These are phyloP conservation scores for Diplosoma virens DNA, from an alignment of 23 tunicate species.

Conservation along the genomic window DNA sequence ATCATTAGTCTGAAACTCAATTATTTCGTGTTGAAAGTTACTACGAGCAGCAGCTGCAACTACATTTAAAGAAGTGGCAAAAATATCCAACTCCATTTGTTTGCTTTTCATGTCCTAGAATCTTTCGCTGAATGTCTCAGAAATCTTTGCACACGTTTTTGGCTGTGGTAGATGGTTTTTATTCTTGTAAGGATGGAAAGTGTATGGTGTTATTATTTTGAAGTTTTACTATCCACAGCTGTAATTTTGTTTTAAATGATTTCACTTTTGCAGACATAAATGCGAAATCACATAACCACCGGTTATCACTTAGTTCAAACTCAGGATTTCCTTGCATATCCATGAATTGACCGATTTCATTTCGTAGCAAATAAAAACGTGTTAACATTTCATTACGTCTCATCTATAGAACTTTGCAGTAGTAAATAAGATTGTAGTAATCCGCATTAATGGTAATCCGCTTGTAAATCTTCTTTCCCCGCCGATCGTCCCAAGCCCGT, in stretches of 20 bases:
- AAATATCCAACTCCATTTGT: too few species aligned
- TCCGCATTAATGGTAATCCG: too few species aligned
- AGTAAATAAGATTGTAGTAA: conserved; percentile 25
- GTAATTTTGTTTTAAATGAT: conserved; percentile 27
- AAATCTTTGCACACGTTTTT: conserved; percentile 42
- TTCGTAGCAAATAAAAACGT: too few species aligned
- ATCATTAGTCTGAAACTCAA: too few species aligned
- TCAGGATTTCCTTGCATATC: conserved; percentile 16
- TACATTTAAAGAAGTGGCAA: conserved; percentile 40
- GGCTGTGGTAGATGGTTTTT: conserved; percentile 43
- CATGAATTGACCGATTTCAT: neutral
- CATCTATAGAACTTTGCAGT: conserved; percentile 36
- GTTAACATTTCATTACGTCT: conserved; percentile 44
- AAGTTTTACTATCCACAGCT: conserved; percentile 34
- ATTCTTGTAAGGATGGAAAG: too few species aligned
- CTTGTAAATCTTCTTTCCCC: conserved; percentile 50
- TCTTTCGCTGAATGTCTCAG: conserved; percentile 40
- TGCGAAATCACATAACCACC: too few species aligned
- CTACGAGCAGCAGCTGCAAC: conserved; percentile 17
- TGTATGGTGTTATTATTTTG: conserved; percentile 41
- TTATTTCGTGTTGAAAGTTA: conserved; percentile 16
- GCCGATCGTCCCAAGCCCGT: conserved; percentile 38
- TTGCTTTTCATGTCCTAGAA: conserved; percentile 41
- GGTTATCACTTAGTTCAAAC: conserved; percentile 25
- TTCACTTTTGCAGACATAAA: conserved; percentile 47